Percentiles rank a stretch among this genome's conserved stretches.
Conservation (phyloP, 2,113 vertebrate genomes). For the Sakesphorus luctuosus region DNA sequence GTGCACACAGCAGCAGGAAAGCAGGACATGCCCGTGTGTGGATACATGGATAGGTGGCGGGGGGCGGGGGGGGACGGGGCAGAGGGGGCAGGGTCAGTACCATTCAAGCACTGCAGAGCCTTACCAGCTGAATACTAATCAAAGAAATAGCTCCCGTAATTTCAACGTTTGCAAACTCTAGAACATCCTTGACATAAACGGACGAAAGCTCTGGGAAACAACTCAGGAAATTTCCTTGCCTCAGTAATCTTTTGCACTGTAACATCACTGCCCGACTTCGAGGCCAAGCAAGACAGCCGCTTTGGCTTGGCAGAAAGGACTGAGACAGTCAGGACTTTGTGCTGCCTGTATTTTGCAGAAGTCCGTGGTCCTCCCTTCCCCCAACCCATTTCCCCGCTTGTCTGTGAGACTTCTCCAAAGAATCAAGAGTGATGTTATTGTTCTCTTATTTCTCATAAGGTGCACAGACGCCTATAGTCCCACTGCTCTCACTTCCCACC, state of each 20-base stretch:
- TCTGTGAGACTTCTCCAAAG: slow-evolving; percentile 11
- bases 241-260: not conserved
- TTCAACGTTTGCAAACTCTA: slow-evolving; percentile 34
- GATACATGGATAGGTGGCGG: not conserved
- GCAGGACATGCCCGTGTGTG: not conserved
- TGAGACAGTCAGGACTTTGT: not conserved
- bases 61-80: not conserved
- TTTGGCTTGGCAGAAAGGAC: not conserved
- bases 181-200: not conserved
- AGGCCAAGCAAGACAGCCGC: not conserved
- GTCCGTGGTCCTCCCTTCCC: slow-evolving; percentile 31
- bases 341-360: not conserved
- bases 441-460: not conserved
- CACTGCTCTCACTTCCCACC: not conserved
- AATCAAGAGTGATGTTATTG: slow-evolving; percentile 3
- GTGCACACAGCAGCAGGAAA: not conserved
- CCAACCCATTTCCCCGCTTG: not conserved
- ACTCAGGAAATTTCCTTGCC: not conserved
- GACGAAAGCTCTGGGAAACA: not conserved
- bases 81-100: slow-evolving; percentile 55
- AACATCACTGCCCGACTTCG: not conserved
- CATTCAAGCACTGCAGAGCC: slow-evolving; percentile 72
- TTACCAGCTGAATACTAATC: slow-evolving; percentile 79
- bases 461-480: not conserved
- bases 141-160: slow-evolving; percentile 16